Percentiles rank a stretch among this genome's conserved stretches.
Evolutionary conservation across 2,113 vertebrate species (phyloP).

Genomic region (Microtus montanus): DNA sequence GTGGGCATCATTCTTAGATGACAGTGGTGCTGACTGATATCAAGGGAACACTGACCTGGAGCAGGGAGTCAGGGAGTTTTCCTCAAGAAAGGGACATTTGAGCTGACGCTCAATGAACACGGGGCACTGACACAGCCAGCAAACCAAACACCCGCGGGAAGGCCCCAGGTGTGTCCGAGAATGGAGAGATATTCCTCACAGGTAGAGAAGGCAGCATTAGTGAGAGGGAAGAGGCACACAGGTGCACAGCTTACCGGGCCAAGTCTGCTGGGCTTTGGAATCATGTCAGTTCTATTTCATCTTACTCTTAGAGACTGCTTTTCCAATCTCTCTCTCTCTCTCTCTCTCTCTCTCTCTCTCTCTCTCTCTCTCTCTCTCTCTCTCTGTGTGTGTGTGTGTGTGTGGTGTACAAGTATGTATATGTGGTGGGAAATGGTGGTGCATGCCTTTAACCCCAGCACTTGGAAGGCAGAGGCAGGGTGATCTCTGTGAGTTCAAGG

Average conservation of each 20-base stretch:
- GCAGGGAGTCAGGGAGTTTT: neutral
- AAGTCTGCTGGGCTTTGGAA: neutral
- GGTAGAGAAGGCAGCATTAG: neutral
- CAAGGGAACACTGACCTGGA: neutral
- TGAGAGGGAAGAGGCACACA: neutral
- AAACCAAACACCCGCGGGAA: neutral
- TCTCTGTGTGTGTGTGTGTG: neutral
- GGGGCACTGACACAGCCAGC: neutral
- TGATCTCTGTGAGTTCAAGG: too few species aligned
- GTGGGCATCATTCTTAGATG: too few species aligned
- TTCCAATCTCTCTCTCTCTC: neutral
- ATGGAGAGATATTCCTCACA: neutral
- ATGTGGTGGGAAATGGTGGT: neutral
- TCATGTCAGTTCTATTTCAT: neutral
- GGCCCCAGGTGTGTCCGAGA: neutral
- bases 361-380: neutral
- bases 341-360: neutral
- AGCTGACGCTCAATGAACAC: neutral
- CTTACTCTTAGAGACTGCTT: slow-evolving; percentile 2
- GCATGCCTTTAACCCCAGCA: too few species aligned
- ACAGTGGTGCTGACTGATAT: neutral
- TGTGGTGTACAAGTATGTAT: neutral
- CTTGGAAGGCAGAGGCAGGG: too few species aligned
- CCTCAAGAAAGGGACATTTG: neutral
- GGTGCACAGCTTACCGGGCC: neutral